phyloP scores from a whole-genome alignment of 2,113 vertebrate species.

The Corydoras maculifer region DNA sequence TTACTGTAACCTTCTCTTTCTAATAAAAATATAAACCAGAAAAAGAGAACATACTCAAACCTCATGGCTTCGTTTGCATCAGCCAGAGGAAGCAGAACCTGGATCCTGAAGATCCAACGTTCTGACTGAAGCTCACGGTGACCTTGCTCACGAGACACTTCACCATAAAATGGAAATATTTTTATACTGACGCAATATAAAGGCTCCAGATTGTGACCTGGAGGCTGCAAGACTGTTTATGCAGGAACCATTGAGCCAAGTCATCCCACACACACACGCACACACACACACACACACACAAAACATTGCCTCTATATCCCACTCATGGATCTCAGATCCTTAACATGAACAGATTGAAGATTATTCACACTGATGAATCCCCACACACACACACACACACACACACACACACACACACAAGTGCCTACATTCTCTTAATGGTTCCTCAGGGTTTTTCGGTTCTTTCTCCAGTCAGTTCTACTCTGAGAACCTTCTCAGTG shows the following conservation, averaged over 20 bases:
- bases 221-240: background rate
- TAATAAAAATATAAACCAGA: background rate
- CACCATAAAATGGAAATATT: background rate
- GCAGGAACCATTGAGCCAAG: background rate
- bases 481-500: too few relatives aligned
- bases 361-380: background rate
- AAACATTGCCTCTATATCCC: background rate
- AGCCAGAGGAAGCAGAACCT: background rate
- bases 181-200: background rate
- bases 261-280: background rate
- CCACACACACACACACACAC: background rate
- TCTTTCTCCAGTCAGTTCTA: too few relatives aligned
- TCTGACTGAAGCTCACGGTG: background rate
- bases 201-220: conserved; percentile 1
- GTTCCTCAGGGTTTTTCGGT: too few relatives aligned
- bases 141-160: background rate
- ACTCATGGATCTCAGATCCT: background rate
- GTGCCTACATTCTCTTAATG: background rate
- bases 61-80: background rate
- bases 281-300: background rate
- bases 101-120: background rate
- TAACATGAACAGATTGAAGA: too few relatives aligned
- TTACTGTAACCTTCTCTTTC: too few relatives aligned
- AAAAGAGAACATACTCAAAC: background rate
- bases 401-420: background rate